A percentile compares a stretch with the other conserved stretches of the same genome.
Evolutionary conservation across 2,797 vertebrate genomes (phyloP).

Genomic region (Lindbergichthys nudifrons): DNA sequence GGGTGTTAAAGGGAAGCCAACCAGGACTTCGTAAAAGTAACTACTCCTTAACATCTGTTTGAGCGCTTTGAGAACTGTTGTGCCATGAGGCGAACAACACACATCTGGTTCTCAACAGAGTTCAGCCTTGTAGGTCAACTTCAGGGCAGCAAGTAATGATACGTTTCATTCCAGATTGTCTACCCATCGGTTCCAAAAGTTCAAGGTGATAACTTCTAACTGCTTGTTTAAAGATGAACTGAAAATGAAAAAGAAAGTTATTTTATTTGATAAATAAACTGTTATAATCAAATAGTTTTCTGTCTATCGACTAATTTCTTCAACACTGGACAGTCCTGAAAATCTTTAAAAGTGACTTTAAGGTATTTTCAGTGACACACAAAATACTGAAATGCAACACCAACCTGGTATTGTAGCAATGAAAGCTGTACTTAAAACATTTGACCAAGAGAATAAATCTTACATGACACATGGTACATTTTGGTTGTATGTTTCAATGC

Average conservation of each 20-base stretch:
- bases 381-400: not conserved
- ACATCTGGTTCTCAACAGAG: slow-evolving; percentile 29
- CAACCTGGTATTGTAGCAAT: not conserved
- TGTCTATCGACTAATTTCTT: not conserved
- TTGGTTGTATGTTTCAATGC: not conserved
- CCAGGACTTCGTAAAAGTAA: slow-evolving; percentile 25
- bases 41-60: slow-evolving; percentile 32
- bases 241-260: not conserved
- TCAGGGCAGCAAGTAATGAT: not conserved
- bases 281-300: not conserved
- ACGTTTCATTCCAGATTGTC: not conserved
- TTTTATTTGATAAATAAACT: not conserved
- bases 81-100: slow-evolving; percentile 8
- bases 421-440: not conserved
- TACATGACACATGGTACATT: not conserved
- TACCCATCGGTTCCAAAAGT: not conserved
- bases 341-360: not conserved
- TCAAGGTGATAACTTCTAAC: not conserved
- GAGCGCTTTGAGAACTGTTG: not conserved
- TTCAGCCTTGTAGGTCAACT: not conserved
- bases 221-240: not conserved
- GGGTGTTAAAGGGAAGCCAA: slow-evolving; percentile 50
- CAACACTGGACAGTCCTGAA: not conserved
- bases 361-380: not conserved
- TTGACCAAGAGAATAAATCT: not conserved